A percentile compares a stretch with the other conserved stretches of the same genome.
Conservation (phyloP, 2,113 vertebrate genomes). For the Corythoichthys intestinalis region DNA sequence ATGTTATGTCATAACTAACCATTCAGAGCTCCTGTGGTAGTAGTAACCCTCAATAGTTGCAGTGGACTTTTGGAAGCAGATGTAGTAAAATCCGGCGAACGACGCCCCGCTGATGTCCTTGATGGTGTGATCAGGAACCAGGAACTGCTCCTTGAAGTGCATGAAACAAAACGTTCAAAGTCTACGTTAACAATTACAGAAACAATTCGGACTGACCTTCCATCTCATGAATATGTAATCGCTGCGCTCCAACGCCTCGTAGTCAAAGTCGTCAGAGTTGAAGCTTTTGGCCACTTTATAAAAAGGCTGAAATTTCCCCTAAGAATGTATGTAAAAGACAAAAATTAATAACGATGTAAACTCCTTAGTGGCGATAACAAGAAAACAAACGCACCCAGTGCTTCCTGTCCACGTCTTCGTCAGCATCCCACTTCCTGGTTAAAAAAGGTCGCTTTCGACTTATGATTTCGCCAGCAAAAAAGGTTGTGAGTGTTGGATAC, state of each 20-base stretch:
- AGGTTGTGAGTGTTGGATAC: conserved; percentile 96
- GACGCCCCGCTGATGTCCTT: conserved; percentile 98
- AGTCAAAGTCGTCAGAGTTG: conserved; percentile 96
- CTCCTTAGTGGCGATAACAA: no score
- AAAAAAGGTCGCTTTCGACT: conserved; percentile 93
- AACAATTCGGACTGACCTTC: conserved; percentile 79
- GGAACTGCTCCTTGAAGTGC: conserved; percentile 84
- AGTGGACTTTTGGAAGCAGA: conserved; percentile 98
- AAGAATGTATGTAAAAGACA: conserved; percentile 26
- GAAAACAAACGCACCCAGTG: conserved; percentile 83
- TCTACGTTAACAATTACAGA: not conserved
- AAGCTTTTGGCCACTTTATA: conserved; percentile 97
- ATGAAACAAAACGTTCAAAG: conserved; percentile 7
- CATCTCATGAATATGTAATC: conserved; percentile 99
- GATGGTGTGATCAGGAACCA: conserved; percentile 97
- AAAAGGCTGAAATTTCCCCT: conserved; percentile 99
- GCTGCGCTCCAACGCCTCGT: conserved; percentile 87
- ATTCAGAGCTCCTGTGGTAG: conserved; percentile 97
- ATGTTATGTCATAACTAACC: conserved; percentile 65
- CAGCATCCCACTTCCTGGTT: conserved; percentile 96
- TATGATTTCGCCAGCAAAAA: conserved; percentile 98
- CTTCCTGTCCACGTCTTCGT: conserved; percentile 96
- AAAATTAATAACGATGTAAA: not conserved
- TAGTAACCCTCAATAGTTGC: conserved; percentile 98
- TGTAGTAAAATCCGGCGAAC: conserved; percentile 98